Evolutionary conservation across 1,140 invertebrate species (phyloP), one percentile per base, ranked within the genome.

Genomic region (Nasonia vitripennis): DNA sequence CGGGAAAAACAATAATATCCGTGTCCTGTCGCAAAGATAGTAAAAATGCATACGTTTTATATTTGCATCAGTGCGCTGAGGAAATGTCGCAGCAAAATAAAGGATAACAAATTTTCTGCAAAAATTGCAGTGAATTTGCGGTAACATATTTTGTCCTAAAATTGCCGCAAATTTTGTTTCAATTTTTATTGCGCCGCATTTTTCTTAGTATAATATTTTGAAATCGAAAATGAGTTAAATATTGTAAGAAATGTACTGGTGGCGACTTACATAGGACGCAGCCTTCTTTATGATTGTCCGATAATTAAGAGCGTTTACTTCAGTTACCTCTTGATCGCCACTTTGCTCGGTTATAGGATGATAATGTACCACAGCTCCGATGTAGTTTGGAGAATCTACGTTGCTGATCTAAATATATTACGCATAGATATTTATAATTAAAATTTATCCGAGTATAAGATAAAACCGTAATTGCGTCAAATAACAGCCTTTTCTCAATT

Each of bases 1-100:
- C 97, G 0, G 97, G 97, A 89, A 98, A 98, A 2, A 98, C 96
- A 5, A 98, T 94, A 17, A 98, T 97, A 86, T 98, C 96, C 0
- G 94, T 95, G 78, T 93, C 91, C 95, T 97, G 85, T 55, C 90
- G 89, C 83, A 67, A 31, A 37, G 23, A 45, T 45, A 45, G 6
- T 45, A 45, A 45, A 45, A 45, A 41, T 41, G 0, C 4, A 41
- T 41, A 41, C 41, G 41, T 5, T 41, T 10, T 41, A 41, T 41
- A 41, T 34, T 3, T 34, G 34, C 2, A 34, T 34, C 34, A 34
- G 34, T 34, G 34, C 34, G 5, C 3, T 41, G 41, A 41, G 41
- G 10, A 41, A 41, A 41, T 41, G 41, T 41, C 10, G 9, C 41
- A 7, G 0, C 9, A 27, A 34, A 34, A 41, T 41, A 41, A 9